Percentiles rank a stretch among this genome's conserved stretches.
phyloP scores from a whole-genome alignment of 2,113 vertebrate species.

The Thamnophis sirtalis region DNA sequence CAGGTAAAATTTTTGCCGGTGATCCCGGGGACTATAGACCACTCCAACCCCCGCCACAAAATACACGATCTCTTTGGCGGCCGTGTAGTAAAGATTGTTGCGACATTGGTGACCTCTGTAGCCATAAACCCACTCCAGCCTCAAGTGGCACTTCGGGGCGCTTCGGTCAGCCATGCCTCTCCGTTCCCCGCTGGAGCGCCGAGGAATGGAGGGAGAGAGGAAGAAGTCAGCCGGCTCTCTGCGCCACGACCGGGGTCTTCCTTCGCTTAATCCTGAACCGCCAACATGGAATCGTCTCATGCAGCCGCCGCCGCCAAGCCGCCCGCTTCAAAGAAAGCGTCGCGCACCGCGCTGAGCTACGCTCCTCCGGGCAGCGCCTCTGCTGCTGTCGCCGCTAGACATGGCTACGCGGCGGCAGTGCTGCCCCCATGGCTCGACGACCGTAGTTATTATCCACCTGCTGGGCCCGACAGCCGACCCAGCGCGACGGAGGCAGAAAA shows the following conservation, averaged over 20 bases:
- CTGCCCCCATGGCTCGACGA: not conserved
- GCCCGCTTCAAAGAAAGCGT: conserved; percentile 48
- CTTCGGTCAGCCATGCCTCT: conserved; percentile 92
- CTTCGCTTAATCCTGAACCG: conserved; percentile 42
- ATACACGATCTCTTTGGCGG: conserved; percentile 95
- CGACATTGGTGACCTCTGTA: conserved; percentile 98
- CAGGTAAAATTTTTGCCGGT: conserved; percentile 98
- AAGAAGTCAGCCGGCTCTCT: not conserved
- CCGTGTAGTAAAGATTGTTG: conserved; percentile 99
- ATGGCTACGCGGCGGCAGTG: conserved; percentile 33
- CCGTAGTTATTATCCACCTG: not conserved
- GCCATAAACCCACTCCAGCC: conserved; percentile 97
- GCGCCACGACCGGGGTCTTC: conserved; percentile 38
- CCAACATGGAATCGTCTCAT: conserved; percentile 39
- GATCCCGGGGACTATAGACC: conserved; percentile 95
- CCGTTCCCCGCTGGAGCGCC: conserved; percentile 44
- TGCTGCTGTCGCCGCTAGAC: conserved; percentile 19
- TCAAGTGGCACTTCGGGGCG: conserved; percentile 94
- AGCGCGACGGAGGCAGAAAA: not conserved
- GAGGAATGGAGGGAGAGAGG: conserved; percentile 31
- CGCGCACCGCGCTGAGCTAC: conserved; percentile 22
- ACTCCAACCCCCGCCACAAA: conserved; percentile 96
- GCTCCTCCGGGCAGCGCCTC: conserved; percentile 38
- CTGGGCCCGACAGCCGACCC: not conserved
- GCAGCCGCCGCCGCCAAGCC: conserved; percentile 22